These are phyloP conservation scores for Drosophila colorata DNA, from an alignment of 2,888 invertebrate genomes.

Conservation along the genomic window DNA sequence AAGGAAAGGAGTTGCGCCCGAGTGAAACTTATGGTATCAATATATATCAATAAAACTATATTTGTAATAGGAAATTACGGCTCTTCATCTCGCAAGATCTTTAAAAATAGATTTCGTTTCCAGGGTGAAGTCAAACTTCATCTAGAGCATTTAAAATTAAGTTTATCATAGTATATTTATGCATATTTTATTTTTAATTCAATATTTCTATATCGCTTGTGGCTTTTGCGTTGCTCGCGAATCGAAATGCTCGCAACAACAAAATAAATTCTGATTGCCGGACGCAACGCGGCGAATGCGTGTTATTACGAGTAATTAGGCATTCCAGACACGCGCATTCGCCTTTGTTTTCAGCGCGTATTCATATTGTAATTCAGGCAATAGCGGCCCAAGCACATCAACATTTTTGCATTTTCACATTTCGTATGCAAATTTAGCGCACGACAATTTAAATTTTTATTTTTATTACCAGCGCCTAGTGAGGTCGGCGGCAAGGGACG, in stretches of 20 bases:
- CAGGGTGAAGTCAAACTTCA: not conserved
- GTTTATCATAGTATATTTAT: not conserved
- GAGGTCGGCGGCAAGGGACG: slow-evolving; percentile 8
- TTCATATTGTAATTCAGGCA: slow-evolving; percentile 52
- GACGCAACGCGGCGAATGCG: slow-evolving; percentile 48
- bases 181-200: slow-evolving; percentile 1
- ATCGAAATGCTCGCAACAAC: slow-evolving; percentile 14
- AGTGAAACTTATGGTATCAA: too few relatives aligned
- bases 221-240: slow-evolving; percentile 2
- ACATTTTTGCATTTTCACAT: slow-evolving; percentile 48
- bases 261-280: slow-evolving; percentile 23
- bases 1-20: too few relatives aligned
- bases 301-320: slow-evolving; percentile 48
- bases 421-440: slow-evolving; percentile 56
- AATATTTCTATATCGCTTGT: not conserved
- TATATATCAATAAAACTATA: too few relatives aligned
- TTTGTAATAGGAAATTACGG: too few relatives aligned
- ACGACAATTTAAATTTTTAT: slow-evolving; percentile 51
- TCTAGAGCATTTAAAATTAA: not conserved
- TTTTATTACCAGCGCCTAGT: slow-evolving; percentile 29
- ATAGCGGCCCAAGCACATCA: slow-evolving; percentile 24
- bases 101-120: too few relatives aligned
- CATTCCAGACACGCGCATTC: slow-evolving; percentile 51
- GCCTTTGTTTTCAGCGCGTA: slow-evolving; percentile 41
- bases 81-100: too few relatives aligned